Conservation (phyloP, 2,113 vertebrate genomes). For the Pyrgilauda ruficollis region DNA sequence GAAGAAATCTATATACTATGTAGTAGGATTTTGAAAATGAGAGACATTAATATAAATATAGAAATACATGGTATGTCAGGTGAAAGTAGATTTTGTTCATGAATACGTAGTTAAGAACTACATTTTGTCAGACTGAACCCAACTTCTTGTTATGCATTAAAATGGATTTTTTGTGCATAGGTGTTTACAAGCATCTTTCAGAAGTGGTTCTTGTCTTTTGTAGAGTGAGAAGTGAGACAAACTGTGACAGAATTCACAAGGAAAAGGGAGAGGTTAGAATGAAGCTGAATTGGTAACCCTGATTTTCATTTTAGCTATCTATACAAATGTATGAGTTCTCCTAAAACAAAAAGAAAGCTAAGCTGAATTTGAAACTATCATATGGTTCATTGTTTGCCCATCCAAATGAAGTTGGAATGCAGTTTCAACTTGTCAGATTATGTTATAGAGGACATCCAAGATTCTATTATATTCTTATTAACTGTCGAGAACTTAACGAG, state of each 20-base stretch:
- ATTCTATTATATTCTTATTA: conserved; percentile 71
- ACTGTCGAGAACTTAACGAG: conserved; percentile 64
- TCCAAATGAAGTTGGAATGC: conserved; percentile 63
- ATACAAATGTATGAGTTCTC: neutral
- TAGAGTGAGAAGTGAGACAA: neutral
- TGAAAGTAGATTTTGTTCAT: neutral
- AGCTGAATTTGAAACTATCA: conserved; percentile 40
- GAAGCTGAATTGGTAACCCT: neutral
- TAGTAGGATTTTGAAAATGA: neutral
- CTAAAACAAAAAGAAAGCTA: neutral
- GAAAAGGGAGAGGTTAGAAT: neutral
- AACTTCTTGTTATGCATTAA: neutral
- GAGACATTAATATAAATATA: neutral
- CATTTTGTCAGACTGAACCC: neutral
- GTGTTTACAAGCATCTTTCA: neutral
- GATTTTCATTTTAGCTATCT: conserved; percentile 10
- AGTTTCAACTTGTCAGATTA: conserved; percentile 68
- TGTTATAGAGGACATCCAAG: conserved; percentile 66
- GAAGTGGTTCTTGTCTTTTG: neutral
- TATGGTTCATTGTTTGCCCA: conserved; percentile 62
- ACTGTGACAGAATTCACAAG: neutral
- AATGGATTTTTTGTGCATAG: neutral
- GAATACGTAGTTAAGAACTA: neutral
- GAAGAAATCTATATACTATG: neutral
- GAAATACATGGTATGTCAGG: neutral